Base-by-base conservation (phyloP, 2,888 invertebrate species). In the Tortrix viridana region DNA sequence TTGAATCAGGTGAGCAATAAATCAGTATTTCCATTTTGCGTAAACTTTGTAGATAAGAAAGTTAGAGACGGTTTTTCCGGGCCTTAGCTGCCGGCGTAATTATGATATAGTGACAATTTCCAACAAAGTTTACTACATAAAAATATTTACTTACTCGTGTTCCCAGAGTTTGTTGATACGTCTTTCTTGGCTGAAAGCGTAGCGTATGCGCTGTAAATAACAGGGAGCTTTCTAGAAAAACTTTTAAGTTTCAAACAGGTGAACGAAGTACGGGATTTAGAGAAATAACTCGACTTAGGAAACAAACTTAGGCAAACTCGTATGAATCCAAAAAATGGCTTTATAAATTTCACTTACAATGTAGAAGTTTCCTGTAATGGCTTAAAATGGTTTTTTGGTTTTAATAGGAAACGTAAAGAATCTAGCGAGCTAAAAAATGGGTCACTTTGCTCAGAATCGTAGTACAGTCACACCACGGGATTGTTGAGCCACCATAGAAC, bases 141-240 rank as follows among this genome's bases (percentile, higher is more conserved):
- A 65, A 64, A 56, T 52, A 63, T 60, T 59, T 74, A 82, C 85
- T 84, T 74, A 86, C 86, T 81, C 68, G 72, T 75, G 73, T 73
- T 77, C 73, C 71, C 74, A 69, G 71, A 72, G 68, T 68, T 71
- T 65, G 69, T 70, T 74, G 78, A 73, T 80, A 78, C 74, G 70
- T 74, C 76, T 74, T 72, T 71, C 71, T 71, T 74, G 80, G 77
- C 76, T 77, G 79, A 80, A 73, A 76, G 77, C 70, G 71, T 61
- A 55, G 71, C 79, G 81, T 76, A 84, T 80, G 79, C 66, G 69
- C 88, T 88, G 85, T 73, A 82, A 86, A 83, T 73, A 84, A 81
- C 59, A 44, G 65, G 54, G 70, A 62, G 60, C 44, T 52, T 60
- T 44, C 46, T 41, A 53, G 53, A 63, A 62, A 55, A 63, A 58